Percentiles rank a stretch among this genome's conserved stretches.
Conservation (phyloP, 2,797 vertebrate species). For the Sebastes aleutianus region DNA sequence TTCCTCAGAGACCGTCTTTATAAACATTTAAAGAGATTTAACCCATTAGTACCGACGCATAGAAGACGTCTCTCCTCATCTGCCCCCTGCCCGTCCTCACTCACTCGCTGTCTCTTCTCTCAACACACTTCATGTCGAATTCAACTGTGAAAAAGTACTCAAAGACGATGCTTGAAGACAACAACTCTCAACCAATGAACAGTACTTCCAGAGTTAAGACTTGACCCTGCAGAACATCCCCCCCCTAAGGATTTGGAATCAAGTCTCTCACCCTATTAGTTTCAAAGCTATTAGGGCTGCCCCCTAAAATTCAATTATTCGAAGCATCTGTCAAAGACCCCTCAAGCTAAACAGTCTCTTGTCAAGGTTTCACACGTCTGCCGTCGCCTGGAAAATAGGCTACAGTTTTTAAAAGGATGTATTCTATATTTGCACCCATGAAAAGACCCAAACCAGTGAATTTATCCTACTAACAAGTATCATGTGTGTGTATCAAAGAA, state of each 20-base stretch:
- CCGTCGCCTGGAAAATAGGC: constrained; percentile 26
- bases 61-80: not conserved
- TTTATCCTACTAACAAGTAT: not conserved
- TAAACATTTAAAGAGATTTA: constrained; percentile 47
- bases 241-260: constrained; percentile 5
- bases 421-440: not conserved
- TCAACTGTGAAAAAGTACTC: not conserved
- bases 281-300: constrained; percentile 41
- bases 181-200: not conserved
- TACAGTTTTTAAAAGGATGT: not conserved
- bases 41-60: constrained; percentile 13
- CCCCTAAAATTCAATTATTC: constrained; percentile 58
- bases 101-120: not conserved
- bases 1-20: constrained; percentile 44
- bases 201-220: not conserved
- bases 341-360: constrained; percentile 39
- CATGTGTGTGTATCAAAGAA: not conserved
- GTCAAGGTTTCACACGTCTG: constrained; percentile 26
- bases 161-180: not conserved
- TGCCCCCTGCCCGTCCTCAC: not conserved
- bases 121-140: not conserved
- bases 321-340: constrained; percentile 48
- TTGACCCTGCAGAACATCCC: not conserved
- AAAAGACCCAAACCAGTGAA: not conserved
- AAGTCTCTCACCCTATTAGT: constrained; percentile 39